These are phyloP conservation scores for Microctonus hyperodae DNA, from an alignment of 2,888 invertebrate genomes.

Conservation along the genomic window DNA sequence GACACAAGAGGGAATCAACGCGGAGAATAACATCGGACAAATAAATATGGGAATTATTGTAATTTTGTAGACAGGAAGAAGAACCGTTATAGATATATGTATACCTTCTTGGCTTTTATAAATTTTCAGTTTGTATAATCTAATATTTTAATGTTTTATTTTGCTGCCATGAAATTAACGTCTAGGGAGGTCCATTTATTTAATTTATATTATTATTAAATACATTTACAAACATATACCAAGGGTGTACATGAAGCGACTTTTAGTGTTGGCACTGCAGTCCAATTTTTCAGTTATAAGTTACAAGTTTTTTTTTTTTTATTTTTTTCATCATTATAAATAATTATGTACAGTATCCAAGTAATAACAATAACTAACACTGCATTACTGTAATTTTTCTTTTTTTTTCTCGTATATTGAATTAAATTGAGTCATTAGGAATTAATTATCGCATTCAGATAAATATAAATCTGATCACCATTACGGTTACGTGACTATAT, in stretches of 20 bases:
- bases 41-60: conserved; percentile 58
- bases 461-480: too few relatives aligned
- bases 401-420: too few relatives aligned
- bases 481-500: too few relatives aligned
- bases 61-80: conserved; percentile 51
- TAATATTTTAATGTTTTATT: conserved; percentile 41
- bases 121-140: conserved; percentile 40
- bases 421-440: too few relatives aligned
- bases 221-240: too few relatives aligned
- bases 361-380: not conserved
- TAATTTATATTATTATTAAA: conserved; percentile 54
- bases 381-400: not conserved
- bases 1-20: conserved; percentile 26
- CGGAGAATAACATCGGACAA: conserved; percentile 42
- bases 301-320: not conserved
- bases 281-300: not conserved
- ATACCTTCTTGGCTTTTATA: conserved; percentile 24
- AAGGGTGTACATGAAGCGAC: not conserved
- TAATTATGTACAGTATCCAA: not conserved
- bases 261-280: not conserved
- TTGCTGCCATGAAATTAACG: conserved; percentile 48
- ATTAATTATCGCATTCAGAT: too few relatives aligned
- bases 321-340: not conserved
- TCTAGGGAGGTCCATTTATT: conserved; percentile 53
- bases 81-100: conserved; percentile 54